A percentile compares a stretch with the other conserved stretches of the same genome.
Conservation (phyloP, 2,888 invertebrate genomes). For the Mechanitis mazaeus region DNA sequence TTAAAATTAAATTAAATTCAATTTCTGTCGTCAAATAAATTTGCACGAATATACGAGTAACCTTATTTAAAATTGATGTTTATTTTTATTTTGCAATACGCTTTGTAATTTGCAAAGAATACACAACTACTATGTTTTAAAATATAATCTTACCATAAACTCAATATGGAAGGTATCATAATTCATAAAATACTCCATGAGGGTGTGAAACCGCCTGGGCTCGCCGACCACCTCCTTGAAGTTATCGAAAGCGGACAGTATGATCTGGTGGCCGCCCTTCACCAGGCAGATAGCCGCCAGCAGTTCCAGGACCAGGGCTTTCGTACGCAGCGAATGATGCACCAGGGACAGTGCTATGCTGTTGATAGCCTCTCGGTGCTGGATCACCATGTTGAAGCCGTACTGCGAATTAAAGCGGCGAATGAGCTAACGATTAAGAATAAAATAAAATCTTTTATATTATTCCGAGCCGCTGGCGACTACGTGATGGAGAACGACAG, state of each 20-base stretch:
- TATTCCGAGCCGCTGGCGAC: too few species aligned
- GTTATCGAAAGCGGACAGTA: constrained; percentile 97
- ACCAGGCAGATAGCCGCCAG: constrained; percentile 98
- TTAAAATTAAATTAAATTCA: too few species aligned
- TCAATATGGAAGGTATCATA: constrained; percentile 98
- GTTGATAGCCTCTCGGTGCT: constrained; percentile 98
- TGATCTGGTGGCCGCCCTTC: constrained; percentile 99
- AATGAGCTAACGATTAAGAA: too few species aligned
- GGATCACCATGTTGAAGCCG: constrained; percentile 99
- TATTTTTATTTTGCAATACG: too few species aligned
- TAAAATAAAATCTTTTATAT: too few species aligned
- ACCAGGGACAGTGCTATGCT: constrained; percentile 97
- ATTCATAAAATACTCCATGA: constrained; percentile 98
- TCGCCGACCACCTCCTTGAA: constrained; percentile 93
- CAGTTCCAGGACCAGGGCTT: constrained; percentile 96
- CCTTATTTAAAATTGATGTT: too few species aligned
- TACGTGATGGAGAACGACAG: too few species aligned
- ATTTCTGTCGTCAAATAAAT: too few species aligned
- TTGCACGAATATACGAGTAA: too few species aligned
- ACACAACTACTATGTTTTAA: neutral
- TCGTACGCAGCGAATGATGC: constrained; percentile 97
- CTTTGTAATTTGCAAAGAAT: too few species aligned
- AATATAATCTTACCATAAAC: constrained; percentile 87
- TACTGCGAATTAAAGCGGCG: constrained; percentile 76
- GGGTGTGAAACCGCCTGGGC: constrained; percentile 95